Evolutionary conservation across 2,113 vertebrate genomes (phyloP).

Genomic region (Odocoileus hemionus): DNA sequence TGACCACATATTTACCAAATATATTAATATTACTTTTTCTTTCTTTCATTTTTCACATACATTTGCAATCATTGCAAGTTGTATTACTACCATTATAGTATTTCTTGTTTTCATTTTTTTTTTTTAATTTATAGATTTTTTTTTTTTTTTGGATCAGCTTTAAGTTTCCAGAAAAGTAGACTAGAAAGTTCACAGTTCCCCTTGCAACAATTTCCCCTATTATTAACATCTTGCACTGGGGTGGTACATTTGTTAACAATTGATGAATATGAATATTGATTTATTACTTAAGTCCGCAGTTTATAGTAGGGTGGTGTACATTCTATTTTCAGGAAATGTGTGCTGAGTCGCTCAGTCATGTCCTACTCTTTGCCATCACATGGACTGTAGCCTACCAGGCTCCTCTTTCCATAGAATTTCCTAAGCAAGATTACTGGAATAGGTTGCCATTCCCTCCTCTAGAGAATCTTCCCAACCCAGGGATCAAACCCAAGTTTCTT

Average conservation of each 20-base stretch:
- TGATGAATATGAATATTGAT: not conserved
- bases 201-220: not conserved
- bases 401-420: not conserved
- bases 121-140: not conserved
- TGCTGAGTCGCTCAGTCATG: not conserved
- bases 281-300: not conserved
- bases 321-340: not conserved
- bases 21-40: not conserved
- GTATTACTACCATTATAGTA: not conserved
- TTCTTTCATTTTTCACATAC: not conserved
- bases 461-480: not conserved
- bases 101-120: not conserved
- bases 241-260: not conserved
- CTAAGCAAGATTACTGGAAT: not conserved
- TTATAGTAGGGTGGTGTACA: not conserved
- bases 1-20: not conserved
- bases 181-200: not conserved
- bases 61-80: not conserved
- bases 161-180: not conserved
- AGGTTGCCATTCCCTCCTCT: not conserved
- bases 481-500: not conserved
- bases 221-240: not conserved
- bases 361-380: not conserved
- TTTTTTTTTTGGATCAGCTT: not conserved
- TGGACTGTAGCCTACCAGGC: not conserved